phyloP scores from a whole-genome alignment of 2,888 invertebrate genomes.

The Ligdia adustata region DNA sequence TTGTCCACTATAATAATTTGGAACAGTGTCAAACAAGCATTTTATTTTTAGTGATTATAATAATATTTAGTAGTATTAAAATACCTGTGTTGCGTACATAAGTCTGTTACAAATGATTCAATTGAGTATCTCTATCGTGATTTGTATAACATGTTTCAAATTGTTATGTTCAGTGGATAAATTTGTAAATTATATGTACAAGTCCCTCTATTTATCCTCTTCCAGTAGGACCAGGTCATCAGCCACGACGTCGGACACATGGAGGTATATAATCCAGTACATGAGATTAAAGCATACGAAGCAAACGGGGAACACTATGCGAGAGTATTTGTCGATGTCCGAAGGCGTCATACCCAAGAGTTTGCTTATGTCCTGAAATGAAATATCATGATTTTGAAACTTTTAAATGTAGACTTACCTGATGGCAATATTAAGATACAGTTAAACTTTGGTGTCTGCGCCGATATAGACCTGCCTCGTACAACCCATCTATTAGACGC shows the following conservation, averaged over 20 bases:
- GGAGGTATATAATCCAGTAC: conserved; percentile 99
- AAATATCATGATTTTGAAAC: conserved; percentile 1
- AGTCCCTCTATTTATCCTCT: conserved; percentile 82
- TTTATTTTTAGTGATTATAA: no score
- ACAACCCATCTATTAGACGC: no score
- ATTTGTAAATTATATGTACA: conserved; percentile 64
- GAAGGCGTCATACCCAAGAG: conserved; percentile 96
- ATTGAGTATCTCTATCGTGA: neutral
- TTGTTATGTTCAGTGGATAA: conserved; percentile 67
- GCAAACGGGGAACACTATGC: conserved; percentile 98
- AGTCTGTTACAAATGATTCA: no score
- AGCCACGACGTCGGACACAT: conserved; percentile 97
- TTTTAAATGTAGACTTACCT: no score
- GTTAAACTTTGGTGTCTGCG: no score
- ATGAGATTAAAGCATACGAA: conserved; percentile 99
- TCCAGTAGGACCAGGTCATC: conserved; percentile 95
- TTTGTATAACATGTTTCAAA: conserved; percentile 57
- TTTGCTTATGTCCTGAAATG: conserved; percentile 92
- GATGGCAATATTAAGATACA: no score
- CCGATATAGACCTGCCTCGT: no score
- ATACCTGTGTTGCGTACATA: no score
- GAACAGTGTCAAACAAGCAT: conserved; percentile 52
- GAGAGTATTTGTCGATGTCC: conserved; percentile 99
- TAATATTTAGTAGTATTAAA: no score
- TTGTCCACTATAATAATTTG: conserved; percentile 73